Evolutionary conservation across 1,140 invertebrate species (phyloP).

Genomic region (Drosophila mojavensis): DNA sequence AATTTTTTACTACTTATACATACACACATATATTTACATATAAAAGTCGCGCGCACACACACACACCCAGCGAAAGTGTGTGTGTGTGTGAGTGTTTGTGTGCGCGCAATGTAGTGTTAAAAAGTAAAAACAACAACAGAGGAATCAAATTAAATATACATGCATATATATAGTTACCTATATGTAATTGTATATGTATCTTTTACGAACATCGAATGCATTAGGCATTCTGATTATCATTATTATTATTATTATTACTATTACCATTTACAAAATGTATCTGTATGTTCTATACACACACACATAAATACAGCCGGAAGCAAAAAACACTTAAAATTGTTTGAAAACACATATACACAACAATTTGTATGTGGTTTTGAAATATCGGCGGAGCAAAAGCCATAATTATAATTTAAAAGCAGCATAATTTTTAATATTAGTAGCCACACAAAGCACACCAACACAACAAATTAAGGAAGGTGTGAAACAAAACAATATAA

Average conservation of each 20-base stretch:
- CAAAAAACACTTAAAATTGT: slow-evolving; percentile 24
- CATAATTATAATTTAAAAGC: slow-evolving; percentile 73
- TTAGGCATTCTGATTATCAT: slow-evolving; percentile 71
- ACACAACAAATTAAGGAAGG: slow-evolving; percentile 8
- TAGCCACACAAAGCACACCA: slow-evolving; percentile 25
- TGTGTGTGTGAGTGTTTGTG: slow-evolving; percentile 25
- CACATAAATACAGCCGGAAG: slow-evolving; percentile 18
- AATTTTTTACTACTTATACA: slow-evolving; percentile 65
- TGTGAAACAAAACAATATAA: slow-evolving; percentile 30
- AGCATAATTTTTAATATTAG: slow-evolving; percentile 69
- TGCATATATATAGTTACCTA: slow-evolving; percentile 46
- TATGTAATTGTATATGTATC: slow-evolving; percentile 37
- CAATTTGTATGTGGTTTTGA: slow-evolving; percentile 35
- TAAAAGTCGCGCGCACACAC: slow-evolving; percentile 29
- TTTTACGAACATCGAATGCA: slow-evolving; percentile 67
- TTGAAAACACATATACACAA: slow-evolving; percentile 21
- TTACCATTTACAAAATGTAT: slow-evolving; percentile 59
- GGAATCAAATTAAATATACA: slow-evolving; percentile 74
- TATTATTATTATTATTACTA: slow-evolving; percentile 66
- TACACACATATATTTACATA: slow-evolving; percentile 75
- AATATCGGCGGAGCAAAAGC: slow-evolving; percentile 55
- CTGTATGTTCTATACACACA: slow-evolving; percentile 53
- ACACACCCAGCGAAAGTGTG: slow-evolving; percentile 5
- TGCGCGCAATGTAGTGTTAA: slow-evolving; percentile 60
- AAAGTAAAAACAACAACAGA: slow-evolving; percentile 28